phyloP scores from a whole-genome alignment of 2,113 vertebrate species.

The Chitala chitala region DNA sequence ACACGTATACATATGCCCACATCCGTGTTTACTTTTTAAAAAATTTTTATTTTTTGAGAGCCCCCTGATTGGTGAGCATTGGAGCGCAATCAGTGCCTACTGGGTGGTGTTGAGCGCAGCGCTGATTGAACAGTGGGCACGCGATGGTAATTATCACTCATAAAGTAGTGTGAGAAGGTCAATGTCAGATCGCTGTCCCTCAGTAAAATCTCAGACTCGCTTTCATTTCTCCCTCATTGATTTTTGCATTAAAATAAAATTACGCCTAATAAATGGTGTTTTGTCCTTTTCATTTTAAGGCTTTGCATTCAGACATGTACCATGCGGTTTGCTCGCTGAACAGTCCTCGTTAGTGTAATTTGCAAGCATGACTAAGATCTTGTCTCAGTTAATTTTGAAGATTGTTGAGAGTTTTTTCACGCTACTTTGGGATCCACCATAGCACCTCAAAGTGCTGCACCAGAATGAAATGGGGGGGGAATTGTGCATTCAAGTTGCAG shows the following conservation, averaged over 20 bases:
- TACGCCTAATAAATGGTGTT: background rate
- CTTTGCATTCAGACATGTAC: background rate
- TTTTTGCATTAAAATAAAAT: background rate
- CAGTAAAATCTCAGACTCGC: background rate
- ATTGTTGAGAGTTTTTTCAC: too few relatives aligned
- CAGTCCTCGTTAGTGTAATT: too few relatives aligned
- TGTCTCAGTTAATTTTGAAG: background rate
- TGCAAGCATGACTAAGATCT: background rate
- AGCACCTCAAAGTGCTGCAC: too few relatives aligned
- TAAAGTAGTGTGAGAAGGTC: background rate
- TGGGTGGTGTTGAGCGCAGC: background rate
- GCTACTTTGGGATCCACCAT: too few relatives aligned
- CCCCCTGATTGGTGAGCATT: constrained; percentile 17
- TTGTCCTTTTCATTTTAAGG: background rate
- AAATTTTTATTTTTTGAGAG: constrained; percentile 4
- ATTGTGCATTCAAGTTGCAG: too few relatives aligned
- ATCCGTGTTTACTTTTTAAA: background rate
- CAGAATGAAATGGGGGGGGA: too few relatives aligned
- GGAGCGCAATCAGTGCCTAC: constrained; percentile 11
- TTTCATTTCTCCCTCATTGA: background rate
- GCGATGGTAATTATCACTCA: background rate
- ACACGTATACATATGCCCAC: background rate
- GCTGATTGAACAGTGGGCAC: constrained; percentile 6
- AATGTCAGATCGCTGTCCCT: background rate
- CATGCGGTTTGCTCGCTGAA: too few relatives aligned